phyloP scores from a whole-genome alignment of 2,888 invertebrate genomes.

The Brachynemurus nebulosus region DNA sequence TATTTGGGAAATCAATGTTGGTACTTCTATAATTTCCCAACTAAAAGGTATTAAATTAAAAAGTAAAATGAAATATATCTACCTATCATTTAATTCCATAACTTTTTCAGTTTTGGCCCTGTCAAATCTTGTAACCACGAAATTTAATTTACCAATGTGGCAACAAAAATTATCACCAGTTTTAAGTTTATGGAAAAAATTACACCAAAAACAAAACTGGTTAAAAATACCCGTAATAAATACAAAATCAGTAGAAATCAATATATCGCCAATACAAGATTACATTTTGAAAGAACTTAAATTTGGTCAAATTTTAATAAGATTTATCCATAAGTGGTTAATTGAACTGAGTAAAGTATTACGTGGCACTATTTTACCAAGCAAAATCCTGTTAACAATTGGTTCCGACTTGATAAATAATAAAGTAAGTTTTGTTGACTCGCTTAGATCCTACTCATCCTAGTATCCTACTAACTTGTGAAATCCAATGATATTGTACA shows the following conservation, averaged over 20 bases:
- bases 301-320: conserved; percentile 42
- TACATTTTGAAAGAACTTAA: conserved; percentile 50
- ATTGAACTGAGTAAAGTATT: conserved; percentile 44
- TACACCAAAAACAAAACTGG: conserved; percentile 41
- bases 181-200: conserved; percentile 71
- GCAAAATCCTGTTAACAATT: conserved; percentile 23
- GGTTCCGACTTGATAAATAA: conserved; percentile 33
- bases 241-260: conserved; percentile 10
- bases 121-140: conserved; percentile 4
- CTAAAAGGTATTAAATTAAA: conserved; percentile 35
- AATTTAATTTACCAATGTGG: conserved; percentile 32
- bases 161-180: conserved; percentile 51
- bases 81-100: neutral
- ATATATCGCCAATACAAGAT: conserved; percentile 36
- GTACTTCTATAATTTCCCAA: conserved; percentile 43
- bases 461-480: too few species aligned
- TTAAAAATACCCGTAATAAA: conserved; percentile 22
- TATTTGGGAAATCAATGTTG: conserved; percentile 64
- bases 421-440: conserved; percentile 30
- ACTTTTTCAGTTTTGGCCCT: conserved; percentile 18
- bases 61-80: neutral
- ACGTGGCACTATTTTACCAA: conserved; percentile 39
- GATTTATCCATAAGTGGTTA: conserved; percentile 44
- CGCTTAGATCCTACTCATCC: too few species aligned
- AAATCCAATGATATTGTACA: too few species aligned